Percentiles rank a stretch among this genome's conserved stretches.
Conservation (phyloP, 2,888 invertebrate genomes). For the Rosalia funebris region DNA sequence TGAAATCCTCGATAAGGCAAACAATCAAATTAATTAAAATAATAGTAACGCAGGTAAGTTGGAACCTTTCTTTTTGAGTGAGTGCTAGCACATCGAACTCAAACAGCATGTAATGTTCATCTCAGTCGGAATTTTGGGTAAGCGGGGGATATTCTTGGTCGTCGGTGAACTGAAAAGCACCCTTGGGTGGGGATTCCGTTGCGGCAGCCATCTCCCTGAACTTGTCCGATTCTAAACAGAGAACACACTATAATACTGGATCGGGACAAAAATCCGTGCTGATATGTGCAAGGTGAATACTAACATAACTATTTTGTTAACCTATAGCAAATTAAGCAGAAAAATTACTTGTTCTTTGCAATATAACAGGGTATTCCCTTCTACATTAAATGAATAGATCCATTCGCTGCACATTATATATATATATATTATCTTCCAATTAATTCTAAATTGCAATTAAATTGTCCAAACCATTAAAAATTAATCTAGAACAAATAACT, state of each 20-base stretch:
- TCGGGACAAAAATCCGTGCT: neutral
- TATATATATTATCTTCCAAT: no score
- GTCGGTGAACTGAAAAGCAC: conserved; percentile 80
- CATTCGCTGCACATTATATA: no score
- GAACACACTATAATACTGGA: neutral
- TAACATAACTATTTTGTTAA: neutral
- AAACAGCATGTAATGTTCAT: conserved; percentile 27
- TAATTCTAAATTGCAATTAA: no score
- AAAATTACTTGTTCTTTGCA: conserved; percentile 10
- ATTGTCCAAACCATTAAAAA: no score
- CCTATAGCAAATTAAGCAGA: neutral
- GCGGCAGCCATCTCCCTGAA: conserved; percentile 79
- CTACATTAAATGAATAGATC: no score
- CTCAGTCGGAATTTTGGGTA: conserved; percentile 70
- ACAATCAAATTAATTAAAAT: conserved; percentile 58
- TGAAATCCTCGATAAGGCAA: conserved; percentile 58
- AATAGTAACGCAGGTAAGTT: conserved; percentile 56
- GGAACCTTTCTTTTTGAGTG: conserved; percentile 41
- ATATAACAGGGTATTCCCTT: no score
- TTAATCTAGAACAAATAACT: conserved; percentile 6
- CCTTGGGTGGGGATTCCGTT: conserved; percentile 76
- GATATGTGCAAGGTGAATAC: neutral
- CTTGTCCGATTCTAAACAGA: conserved; percentile 75
- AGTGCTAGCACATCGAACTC: conserved; percentile 28
- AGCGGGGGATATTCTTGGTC: conserved; percentile 87